A percentile compares a stretch with the other conserved stretches of the same genome.
phyloP scores from a whole-genome alignment of 1,140 invertebrate species.

The Diachasma alloeum region DNA sequence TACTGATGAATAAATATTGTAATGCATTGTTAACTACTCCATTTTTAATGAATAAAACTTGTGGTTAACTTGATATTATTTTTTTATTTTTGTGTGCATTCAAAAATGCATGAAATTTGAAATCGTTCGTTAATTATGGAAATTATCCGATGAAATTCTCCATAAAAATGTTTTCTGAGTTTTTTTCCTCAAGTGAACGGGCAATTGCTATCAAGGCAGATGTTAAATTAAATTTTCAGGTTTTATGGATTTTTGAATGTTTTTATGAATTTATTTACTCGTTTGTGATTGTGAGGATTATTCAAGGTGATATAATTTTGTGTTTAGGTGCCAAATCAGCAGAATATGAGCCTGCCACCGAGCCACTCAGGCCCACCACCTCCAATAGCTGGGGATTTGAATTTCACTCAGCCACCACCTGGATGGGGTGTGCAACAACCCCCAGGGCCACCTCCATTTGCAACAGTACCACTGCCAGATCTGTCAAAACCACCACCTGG shows the following conservation, averaged over 20 bases:
- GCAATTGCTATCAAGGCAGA: too few relatives aligned
- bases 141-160: too few relatives aligned
- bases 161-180: too few relatives aligned
- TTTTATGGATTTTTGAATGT: too few relatives aligned
- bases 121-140: too few relatives aligned
- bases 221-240: too few relatives aligned
- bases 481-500: constrained; percentile 86
- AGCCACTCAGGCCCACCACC: constrained; percentile 36
- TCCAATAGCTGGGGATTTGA: constrained; percentile 52
- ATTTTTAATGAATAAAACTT: not conserved
- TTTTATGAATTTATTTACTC: too few relatives aligned
- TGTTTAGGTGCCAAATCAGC: constrained; percentile 37
- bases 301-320: too few relatives aligned
- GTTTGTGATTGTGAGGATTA: not conserved
- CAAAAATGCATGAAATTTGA: too few relatives aligned
- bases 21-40: not conserved
- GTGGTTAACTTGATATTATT: not conserved
- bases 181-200: too few relatives aligned
- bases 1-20: not conserved
- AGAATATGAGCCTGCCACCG: constrained; percentile 38
- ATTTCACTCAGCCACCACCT: constrained; percentile 69
- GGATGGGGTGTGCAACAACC: constrained; percentile 56
- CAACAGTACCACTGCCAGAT: constrained; percentile 74
- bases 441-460: constrained; percentile 53
- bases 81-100: too few relatives aligned